Evolutionary conservation across 2,888 invertebrate genomes (phyloP), one percentile per base, ranked within the genome.

Genomic region (Tetragonula carbonaria): DNA sequence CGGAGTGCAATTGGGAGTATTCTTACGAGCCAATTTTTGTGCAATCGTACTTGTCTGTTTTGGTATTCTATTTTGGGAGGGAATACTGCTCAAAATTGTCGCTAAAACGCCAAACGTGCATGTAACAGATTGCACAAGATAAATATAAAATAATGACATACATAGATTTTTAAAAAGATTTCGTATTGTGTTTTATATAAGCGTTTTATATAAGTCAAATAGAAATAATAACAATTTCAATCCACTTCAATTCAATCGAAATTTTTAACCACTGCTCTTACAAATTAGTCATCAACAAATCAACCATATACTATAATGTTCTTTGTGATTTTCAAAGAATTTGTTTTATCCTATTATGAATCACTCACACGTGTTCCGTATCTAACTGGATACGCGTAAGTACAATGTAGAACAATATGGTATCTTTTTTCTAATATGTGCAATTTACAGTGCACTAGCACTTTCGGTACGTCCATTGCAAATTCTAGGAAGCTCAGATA

Each of bases 11-110:
- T 38, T 18, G 21, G 16, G 2, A 53, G 16, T 53, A 51, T 18
- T 53, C 21, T 16, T 38, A 13, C 38, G n/a, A 21, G 80, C 74
- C 87, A 87, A 90, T 72, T 75, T 84, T 89, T 85, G 79, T 71
- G 74, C 82, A 86, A 89, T 78, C 55, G 23, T 28, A 62, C 45
- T 18, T 59, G 63, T 68, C 68, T 66, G 76, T 63, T 38, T n/a
- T 57, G 55, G 11, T 55, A 33, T 70, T 80, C 67, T 87, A 89
- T 89, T 86, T 74, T 38, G 67, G 63, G 80, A 70, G 67, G 72
- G 38, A 5, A 23, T 71, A 63, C 67, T 23, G 66, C 45, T 63
- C 38, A 65, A 67, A 76, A 57, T 51, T 51, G 18, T 73, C 59
- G 38, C 50, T 21, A 38, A 79, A 81, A 84, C 59, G 33, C 33